Evolutionary conservation across 2,888 invertebrate species (phyloP), one percentile per base, ranked within the genome.

Genomic region (Andrena marginata): DNA sequence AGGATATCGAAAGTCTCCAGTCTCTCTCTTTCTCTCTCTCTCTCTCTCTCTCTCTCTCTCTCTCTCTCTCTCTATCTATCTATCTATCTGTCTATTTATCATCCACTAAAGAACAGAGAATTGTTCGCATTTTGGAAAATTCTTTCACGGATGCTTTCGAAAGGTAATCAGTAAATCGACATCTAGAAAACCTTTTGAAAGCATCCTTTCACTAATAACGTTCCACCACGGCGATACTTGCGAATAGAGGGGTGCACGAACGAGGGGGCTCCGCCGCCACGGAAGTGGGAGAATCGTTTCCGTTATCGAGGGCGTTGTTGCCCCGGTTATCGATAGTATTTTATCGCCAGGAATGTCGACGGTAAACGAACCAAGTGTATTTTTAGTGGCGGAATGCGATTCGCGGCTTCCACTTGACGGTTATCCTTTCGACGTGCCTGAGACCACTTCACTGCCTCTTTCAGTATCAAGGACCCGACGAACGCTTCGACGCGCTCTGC

Each of bases 121-220:
- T 62, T n/a, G 54, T 72, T 49, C 59, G 51, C 42, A 69, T 23
- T 26, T 20, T 20, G n/a, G 56, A 60, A 60, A 68, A 26, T 42
- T 20, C 54, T 74, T 62, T 49, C 64, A 85, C 82, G 93, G 93
- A 93, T 93, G 93, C 93, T 94, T 94, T 94, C 93, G 93, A 93
- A 94, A 93, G 93, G 93, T 92, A 92, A 91, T 89, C 89, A 73
- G 89, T 75, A 88, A 89, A 83, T 89, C 88, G 89, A 86, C 90
- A 87, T 77, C 79, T 56, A 59, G 87, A 82, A 90, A 82, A 90
- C 93, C 93, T 93, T 93, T 93, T 93, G 94, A 93, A 93, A 93
- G 93, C 93, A 94, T 93, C 92, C 93, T 90, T 69, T 68, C 51
- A 20, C 56, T 31, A 13, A 56, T 68, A 33, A 26, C 26, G 4